A percentile compares a stretch with the other conserved stretches of the same genome.
Conservation (phyloP, 2,888 invertebrate genomes). For the Pheosia gnoma region DNA sequence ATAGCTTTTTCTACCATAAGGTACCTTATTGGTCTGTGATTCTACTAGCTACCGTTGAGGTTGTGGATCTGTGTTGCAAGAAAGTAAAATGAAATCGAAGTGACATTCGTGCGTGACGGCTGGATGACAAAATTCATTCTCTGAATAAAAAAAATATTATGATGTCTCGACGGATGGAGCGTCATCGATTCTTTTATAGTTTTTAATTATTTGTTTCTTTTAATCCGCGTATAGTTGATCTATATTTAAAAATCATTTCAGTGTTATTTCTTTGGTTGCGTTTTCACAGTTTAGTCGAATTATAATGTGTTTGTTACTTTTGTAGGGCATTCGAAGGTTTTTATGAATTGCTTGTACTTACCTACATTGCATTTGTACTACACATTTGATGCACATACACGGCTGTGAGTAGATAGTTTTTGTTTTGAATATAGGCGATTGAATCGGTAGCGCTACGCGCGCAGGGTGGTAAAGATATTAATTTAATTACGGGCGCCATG, state of each 20-base stretch:
- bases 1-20: not conserved
- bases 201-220: slow-evolving; percentile 62
- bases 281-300: slow-evolving; percentile 23
- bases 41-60: no score
- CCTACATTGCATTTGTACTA: slow-evolving; percentile 17
- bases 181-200: slow-evolving; percentile 67
- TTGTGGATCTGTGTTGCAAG: not conserved
- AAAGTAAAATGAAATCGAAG: not conserved
- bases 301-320: slow-evolving; percentile 29
- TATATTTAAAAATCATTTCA: slow-evolving; percentile 34
- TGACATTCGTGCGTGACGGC: slow-evolving; percentile 12
- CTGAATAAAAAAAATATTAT: slow-evolving; percentile 43
- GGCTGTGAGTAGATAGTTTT: slow-evolving; percentile 41
- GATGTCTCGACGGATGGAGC: slow-evolving; percentile 59
- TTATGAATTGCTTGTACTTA: slow-evolving; percentile 10
- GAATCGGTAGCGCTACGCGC: slow-evolving; percentile 6
- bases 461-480: slow-evolving; percentile 29
- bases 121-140: slow-evolving; percentile 6
- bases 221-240: slow-evolving; percentile 38
- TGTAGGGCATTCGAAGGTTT: slow-evolving; percentile 32
- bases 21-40: no score
- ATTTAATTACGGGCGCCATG: slow-evolving; percentile 71
- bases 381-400: slow-evolving; percentile 29
- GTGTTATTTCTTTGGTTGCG: slow-evolving; percentile 33
- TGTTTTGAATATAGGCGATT: slow-evolving; percentile 1